Conservation (phyloP, 2,113 vertebrate species). For the Etia nguti region DNA sequence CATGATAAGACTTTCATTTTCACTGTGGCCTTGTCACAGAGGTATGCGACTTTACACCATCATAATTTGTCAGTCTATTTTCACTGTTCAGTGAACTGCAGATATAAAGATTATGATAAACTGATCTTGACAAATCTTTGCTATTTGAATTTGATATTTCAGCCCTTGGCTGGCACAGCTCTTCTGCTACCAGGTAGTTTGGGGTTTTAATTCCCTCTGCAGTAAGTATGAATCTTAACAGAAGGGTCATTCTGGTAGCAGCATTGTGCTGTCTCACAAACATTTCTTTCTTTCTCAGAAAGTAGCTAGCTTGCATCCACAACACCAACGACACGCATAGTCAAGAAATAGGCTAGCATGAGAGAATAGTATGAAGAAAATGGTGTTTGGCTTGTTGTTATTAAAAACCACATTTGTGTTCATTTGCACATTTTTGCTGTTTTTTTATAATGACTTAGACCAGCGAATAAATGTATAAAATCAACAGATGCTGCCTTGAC, state of each 20-base stretch:
- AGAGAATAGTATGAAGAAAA: background rate
- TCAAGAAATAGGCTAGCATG: rapidly evolving
- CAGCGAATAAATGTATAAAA: background rate
- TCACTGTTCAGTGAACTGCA: background rate
- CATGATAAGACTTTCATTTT: background rate
- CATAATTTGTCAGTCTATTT: background rate
- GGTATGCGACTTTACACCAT: background rate
- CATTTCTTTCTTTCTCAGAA: background rate
- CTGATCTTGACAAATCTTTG: background rate
- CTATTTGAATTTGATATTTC: background rate
- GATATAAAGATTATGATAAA: background rate
- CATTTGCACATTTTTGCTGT: background rate
- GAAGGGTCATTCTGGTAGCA: background rate
- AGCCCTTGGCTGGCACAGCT: background rate
- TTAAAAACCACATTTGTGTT: background rate
- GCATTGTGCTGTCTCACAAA: background rate
- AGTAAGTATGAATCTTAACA: background rate
- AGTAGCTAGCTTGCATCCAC: background rate
- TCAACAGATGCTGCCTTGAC: background rate
- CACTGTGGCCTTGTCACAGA: background rate
- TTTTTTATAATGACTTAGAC: background rate
- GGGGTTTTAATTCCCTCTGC: background rate
- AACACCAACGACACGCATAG: background rate
- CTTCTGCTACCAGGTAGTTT: background rate
- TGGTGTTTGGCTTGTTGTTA: background rate